A percentile compares a stretch with the other conserved stretches of the same genome.
Evolutionary conservation across 1,140 invertebrate species (phyloP).

Genomic region (Camponotus vicinus): DNA sequence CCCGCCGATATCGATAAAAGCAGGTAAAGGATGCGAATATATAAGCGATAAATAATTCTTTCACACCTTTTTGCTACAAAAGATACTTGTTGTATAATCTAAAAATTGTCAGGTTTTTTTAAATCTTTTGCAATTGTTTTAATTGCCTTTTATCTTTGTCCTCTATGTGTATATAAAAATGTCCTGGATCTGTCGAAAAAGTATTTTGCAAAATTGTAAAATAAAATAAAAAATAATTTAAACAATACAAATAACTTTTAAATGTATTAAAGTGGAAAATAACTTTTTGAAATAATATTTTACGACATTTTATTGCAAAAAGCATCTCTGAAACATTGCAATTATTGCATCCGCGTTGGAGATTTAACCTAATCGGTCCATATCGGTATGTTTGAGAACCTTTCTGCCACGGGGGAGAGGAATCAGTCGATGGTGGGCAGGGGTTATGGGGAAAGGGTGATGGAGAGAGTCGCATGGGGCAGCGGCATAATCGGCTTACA

Average conservation of each 20-base stretch:
- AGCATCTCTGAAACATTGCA: conserved; percentile 1
- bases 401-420: background rate
- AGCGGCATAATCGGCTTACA: conserved; percentile 75
- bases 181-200: background rate
- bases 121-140: background rate
- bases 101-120: background rate
- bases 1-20: background rate
- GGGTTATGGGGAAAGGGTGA: conserved; percentile 27
- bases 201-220: background rate
- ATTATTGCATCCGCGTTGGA: conserved; percentile 36
- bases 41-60: background rate
- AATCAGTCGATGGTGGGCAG: background rate
- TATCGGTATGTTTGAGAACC: conserved; percentile 8
- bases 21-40: conserved; percentile 2
- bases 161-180: background rate
- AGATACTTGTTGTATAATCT: background rate
- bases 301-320: background rate
- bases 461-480: conserved; percentile 36
- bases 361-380: background rate
- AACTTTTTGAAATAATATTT: background rate
- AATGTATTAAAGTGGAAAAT: background rate
- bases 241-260: too few relatives aligned
- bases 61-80: background rate
- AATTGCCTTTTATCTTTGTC: background rate
- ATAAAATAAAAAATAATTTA: background rate